Evolutionary conservation across 2,888 invertebrate genomes (phyloP).

Genomic region (Scrobipalpa atriplicella): DNA sequence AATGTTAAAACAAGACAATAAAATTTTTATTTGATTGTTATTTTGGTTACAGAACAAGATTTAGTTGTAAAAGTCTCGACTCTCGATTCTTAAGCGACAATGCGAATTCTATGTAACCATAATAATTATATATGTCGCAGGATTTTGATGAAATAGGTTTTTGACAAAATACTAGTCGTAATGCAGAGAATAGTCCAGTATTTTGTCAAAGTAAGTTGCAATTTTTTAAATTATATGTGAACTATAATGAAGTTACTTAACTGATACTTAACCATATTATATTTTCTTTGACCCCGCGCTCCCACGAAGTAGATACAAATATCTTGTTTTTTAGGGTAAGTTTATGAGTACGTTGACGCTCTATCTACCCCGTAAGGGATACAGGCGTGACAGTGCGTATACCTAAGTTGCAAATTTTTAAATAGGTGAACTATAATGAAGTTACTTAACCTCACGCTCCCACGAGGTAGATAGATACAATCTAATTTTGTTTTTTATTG

Average conservation of each 20-base stretch:
- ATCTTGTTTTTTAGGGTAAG: constrained; percentile 43
- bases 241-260: constrained; percentile 15
- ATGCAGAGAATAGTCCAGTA: too few relatives aligned
- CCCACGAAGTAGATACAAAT: constrained; percentile 4
- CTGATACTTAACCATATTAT: constrained; percentile 20
- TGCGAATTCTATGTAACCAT: too few relatives aligned
- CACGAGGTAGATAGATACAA: constrained; percentile 35
- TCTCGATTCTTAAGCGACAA: too few relatives aligned
- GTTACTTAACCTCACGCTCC: constrained; percentile 11
- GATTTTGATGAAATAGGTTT: too few relatives aligned
- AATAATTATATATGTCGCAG: too few relatives aligned
- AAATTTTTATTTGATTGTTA: background rate
- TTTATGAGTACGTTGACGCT: constrained; percentile 33
- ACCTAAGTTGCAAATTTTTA: too few relatives aligned
- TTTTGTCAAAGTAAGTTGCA: too few relatives aligned
- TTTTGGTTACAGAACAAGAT: background rate
- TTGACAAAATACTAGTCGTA: too few relatives aligned
- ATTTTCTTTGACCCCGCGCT: too few relatives aligned
- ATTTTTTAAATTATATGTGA: background rate
- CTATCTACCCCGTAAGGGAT: too few relatives aligned
- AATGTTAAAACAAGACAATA: background rate
- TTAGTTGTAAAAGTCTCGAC: too few relatives aligned
- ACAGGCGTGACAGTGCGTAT: too few relatives aligned
- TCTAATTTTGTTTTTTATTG: constrained; percentile 40
- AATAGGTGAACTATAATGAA: background rate